Evolutionary conservation across 2,888 invertebrate genomes (phyloP).

Genomic region (Augochlorella aurata): DNA sequence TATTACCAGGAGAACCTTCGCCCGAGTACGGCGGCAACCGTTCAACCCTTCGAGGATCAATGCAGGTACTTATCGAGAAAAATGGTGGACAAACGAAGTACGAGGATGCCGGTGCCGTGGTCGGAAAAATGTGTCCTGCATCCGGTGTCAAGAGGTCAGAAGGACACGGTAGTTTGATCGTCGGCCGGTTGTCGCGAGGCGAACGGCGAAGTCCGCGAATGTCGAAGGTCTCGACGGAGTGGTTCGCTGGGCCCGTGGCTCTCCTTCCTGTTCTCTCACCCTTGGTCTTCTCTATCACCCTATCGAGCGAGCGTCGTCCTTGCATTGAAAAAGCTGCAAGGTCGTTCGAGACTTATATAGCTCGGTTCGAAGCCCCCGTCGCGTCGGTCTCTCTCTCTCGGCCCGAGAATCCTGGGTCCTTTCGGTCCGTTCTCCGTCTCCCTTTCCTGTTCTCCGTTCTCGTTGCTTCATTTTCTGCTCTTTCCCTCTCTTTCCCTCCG

Average conservation of each 20-base stretch:
- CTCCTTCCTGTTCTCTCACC: constrained; percentile 1
- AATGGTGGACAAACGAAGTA: not conserved
- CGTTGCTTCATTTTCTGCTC: not conserved
- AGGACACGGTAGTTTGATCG: constrained; percentile 35
- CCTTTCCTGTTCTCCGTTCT: not conserved
- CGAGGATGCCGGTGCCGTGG: not conserved
- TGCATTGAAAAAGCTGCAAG: constrained; percentile 76
- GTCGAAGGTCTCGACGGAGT: constrained; percentile 35
- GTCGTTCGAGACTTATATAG: constrained; percentile 71
- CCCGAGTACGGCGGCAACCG: not conserved
- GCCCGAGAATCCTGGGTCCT: constrained; percentile 53
- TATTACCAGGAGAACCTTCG: not conserved
- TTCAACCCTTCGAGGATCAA: not conserved
- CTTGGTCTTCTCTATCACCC: constrained; percentile 18
- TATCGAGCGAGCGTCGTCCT: constrained; percentile 69
- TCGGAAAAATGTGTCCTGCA: not conserved
- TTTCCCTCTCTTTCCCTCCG: not conserved
- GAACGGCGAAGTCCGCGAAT: not conserved
- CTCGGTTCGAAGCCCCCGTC: constrained; percentile 58
- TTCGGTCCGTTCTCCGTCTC: constrained; percentile 38
- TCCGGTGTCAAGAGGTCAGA: constrained; percentile 50
- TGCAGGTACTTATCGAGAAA: not conserved
- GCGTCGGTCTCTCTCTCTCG: constrained; percentile 11
- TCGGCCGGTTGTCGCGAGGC: constrained; percentile 21
- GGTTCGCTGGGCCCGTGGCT: not conserved